Evolutionary conservation across 2,113 vertebrate species (phyloP).

Genomic region (Dromas ardeola): DNA sequence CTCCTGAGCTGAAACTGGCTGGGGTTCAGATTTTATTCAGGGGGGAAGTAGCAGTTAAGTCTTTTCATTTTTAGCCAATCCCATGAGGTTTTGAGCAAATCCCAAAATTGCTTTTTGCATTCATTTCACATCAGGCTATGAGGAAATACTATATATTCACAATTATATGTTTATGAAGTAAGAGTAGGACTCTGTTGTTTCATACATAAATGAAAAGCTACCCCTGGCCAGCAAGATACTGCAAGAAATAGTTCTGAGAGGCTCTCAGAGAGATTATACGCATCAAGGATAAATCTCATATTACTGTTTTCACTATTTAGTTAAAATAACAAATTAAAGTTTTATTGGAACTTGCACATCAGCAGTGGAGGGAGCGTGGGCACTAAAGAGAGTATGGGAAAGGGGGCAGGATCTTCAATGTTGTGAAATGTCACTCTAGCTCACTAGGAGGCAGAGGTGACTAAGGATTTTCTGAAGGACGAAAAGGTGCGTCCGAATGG

Average conservation of each 20-base stretch:
- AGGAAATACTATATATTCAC: not conserved
- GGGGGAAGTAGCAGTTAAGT: not conserved
- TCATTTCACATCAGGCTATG: not conserved
- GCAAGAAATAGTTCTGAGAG: not conserved
- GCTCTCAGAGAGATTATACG: not conserved
- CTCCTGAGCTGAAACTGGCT: not conserved
- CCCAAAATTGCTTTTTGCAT: not conserved
- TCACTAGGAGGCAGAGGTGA: not conserved
- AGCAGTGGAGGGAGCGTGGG: not conserved
- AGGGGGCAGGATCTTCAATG: not conserved
- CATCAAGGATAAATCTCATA: not conserved
- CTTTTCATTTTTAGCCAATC: not conserved
- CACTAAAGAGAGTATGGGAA: not conserved
- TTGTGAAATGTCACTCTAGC: not conserved
- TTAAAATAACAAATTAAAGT: not conserved
- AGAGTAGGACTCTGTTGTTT: not conserved
- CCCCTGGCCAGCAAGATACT: fast-evolving
- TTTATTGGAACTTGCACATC: not conserved
- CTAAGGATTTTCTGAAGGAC: not conserved
- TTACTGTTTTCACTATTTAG: not conserved
- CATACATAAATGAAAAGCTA: not conserved
- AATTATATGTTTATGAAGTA: not conserved
- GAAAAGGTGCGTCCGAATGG: not conserved
- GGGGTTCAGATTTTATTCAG: not conserved
- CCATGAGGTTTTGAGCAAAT: not conserved